phyloP scores from a whole-genome alignment of 1,140 invertebrate species.

The Scaptomyza pallida region DNA sequence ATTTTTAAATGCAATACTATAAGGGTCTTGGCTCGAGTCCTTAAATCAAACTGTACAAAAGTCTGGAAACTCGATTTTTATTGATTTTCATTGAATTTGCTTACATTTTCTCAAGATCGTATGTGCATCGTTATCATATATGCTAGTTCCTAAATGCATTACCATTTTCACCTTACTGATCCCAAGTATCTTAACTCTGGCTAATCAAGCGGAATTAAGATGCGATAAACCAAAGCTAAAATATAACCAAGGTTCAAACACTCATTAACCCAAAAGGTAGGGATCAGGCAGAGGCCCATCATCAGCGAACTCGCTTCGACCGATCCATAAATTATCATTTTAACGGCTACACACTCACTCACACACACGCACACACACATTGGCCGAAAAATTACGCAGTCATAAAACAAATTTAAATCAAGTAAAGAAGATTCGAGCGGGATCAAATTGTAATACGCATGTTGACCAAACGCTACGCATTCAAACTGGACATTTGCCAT shows the following conservation, averaged over 20 bases:
- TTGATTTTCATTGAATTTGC: no score
- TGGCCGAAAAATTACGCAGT: constrained; percentile 74
- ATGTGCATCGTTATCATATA: neutral
- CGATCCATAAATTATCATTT: constrained; percentile 67
- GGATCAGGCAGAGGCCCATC: neutral
- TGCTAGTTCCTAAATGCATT: neutral
- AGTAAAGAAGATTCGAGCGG: constrained; percentile 39
- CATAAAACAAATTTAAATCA: constrained; percentile 74
- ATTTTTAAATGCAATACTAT: no score
- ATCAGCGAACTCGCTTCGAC: neutral
- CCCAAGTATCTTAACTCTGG: neutral
- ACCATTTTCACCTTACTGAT: neutral
- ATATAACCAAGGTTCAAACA: constrained; percentile 50
- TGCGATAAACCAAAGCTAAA: constrained; percentile 59
- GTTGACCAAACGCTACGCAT: constrained; percentile 30
- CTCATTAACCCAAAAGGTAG: constrained; percentile 59
- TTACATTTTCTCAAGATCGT: no score
- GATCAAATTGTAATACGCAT: constrained; percentile 75
- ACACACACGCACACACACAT: constrained; percentile 3
- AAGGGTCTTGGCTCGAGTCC: no score
- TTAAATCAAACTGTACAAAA: no score
- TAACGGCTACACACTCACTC: constrained; percentile 49
- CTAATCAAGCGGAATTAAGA: constrained; percentile 45
- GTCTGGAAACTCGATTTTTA: no score
- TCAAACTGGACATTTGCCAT: constrained; percentile 42